Percentiles rank a stretch among this genome's conserved stretches.
These are phyloP conservation scores for Luehdorfia chinensis DNA, from an alignment of 1,140 invertebrate genomes.

Conservation along the genomic window DNA sequence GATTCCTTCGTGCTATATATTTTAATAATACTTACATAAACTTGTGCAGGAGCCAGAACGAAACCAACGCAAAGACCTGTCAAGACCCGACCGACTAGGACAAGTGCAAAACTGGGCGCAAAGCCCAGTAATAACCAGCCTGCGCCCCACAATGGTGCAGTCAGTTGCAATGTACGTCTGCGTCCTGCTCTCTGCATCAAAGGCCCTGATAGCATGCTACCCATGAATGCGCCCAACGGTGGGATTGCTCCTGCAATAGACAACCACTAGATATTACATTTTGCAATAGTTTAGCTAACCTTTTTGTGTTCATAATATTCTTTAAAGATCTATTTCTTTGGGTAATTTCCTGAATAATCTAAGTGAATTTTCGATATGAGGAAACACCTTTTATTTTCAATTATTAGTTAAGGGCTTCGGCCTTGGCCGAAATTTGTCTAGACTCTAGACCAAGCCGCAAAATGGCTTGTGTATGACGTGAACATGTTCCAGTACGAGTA, in stretches of 20 bases:
- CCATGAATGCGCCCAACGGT: constrained; percentile 75
- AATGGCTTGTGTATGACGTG: too few relatives aligned
- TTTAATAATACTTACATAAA: constrained; percentile 77
- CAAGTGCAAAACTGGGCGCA: constrained; percentile 44
- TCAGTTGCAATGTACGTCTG: constrained; percentile 62
- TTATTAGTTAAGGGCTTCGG: background rate
- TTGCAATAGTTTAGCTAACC: too few relatives aligned
- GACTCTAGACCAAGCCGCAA: too few relatives aligned
- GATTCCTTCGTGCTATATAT: too few relatives aligned
- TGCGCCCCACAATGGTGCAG: constrained; percentile 74
- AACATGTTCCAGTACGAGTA: too few relatives aligned
- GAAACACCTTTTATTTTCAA: background rate
- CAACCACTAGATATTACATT: too few relatives aligned
- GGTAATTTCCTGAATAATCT: too few relatives aligned
- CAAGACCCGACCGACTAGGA: constrained; percentile 78
- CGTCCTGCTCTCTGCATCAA: constrained; percentile 74
- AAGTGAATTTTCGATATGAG: background rate
- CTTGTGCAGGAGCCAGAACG: constrained; percentile 78
- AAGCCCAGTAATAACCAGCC: constrained; percentile 77
- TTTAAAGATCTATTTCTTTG: too few relatives aligned
- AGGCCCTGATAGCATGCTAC: constrained; percentile 71
- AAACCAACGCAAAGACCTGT: constrained; percentile 81
- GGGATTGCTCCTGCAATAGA: constrained; percentile 73
- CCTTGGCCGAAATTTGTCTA: background rate
- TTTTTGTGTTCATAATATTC: too few relatives aligned